phyloP scores from a whole-genome alignment of 2,113 vertebrate species.

The Psittacula cyanocephala region DNA sequence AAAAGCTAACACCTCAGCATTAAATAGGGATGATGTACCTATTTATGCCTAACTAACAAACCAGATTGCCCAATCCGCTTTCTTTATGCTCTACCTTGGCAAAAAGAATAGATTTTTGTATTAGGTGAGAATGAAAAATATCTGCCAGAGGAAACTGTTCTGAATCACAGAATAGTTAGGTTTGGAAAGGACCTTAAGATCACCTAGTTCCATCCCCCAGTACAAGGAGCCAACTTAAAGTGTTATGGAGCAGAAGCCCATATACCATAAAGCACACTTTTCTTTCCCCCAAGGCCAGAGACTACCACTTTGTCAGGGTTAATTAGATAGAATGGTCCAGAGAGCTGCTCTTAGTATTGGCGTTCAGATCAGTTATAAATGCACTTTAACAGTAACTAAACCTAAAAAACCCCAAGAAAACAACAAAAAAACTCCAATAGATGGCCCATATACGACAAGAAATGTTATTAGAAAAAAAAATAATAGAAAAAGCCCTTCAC shows the following conservation, averaged over 20 bases:
- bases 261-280: background rate
- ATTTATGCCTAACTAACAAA: background rate
- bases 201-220: background rate
- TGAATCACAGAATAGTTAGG: background rate
- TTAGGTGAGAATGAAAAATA: background rate
- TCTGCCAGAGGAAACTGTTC: background rate
- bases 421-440: background rate
- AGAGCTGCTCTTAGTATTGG: background rate
- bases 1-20: background rate
- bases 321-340: background rate
- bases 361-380: background rate
- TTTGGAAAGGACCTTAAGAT: background rate
- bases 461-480: background rate
- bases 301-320: background rate
- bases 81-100: background rate
- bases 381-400: background rate
- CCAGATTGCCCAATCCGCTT: background rate
- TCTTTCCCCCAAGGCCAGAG: background rate
- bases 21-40: rapidly evolving
- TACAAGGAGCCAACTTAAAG: background rate
- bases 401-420: background rate
- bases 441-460: background rate
- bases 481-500: background rate
- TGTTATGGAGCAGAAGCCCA: background rate
- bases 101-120: background rate